A percentile compares a stretch with the other conserved stretches of the same genome.
phyloP scores from a whole-genome alignment of 2,113 vertebrate species.

The Stigmatopora argus region DNA sequence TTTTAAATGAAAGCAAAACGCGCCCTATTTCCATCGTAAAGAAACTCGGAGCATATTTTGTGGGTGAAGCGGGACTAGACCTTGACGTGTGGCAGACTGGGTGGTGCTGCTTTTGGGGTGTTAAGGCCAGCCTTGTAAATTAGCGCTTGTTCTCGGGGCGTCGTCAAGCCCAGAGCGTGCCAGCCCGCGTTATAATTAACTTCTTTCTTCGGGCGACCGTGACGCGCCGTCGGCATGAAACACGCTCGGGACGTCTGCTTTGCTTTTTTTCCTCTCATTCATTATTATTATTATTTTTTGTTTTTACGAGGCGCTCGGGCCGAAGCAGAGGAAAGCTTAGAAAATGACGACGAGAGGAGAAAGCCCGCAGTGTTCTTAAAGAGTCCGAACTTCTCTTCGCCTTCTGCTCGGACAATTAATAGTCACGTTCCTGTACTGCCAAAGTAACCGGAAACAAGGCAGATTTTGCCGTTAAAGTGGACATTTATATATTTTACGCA shows the following conservation, averaged over 20 bases:
- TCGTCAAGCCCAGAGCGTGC: slow-evolving; percentile 33
- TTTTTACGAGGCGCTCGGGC: slow-evolving; percentile 44
- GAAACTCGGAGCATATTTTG: no score
- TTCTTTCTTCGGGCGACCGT: slow-evolving; percentile 37
- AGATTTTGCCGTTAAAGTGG: no score
- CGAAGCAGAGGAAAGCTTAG: slow-evolving; percentile 24
- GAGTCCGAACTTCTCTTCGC: no score
- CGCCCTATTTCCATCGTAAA: no score
- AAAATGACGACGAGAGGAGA: slow-evolving; percentile 16
- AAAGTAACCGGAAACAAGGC: no score
- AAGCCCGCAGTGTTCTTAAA: not conserved
- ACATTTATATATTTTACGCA: no score
- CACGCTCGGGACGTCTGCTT: not conserved
- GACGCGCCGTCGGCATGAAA: slow-evolving; percentile 44
- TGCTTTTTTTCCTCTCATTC: no score
- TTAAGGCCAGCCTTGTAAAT: slow-evolving; percentile 38
- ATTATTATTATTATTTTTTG: not conserved
- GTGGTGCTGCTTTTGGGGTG: slow-evolving; percentile 12
- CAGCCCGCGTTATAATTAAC: slow-evolving; percentile 49
- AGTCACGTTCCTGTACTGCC: no score
- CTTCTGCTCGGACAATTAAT: not conserved
- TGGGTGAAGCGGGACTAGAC: not conserved
- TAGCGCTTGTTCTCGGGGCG: slow-evolving; percentile 51
- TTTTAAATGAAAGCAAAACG: no score
- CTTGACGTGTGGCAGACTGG: not conserved